Conservation (phyloP, 2,797 vertebrate genomes). For the Coilia nasus region DNA sequence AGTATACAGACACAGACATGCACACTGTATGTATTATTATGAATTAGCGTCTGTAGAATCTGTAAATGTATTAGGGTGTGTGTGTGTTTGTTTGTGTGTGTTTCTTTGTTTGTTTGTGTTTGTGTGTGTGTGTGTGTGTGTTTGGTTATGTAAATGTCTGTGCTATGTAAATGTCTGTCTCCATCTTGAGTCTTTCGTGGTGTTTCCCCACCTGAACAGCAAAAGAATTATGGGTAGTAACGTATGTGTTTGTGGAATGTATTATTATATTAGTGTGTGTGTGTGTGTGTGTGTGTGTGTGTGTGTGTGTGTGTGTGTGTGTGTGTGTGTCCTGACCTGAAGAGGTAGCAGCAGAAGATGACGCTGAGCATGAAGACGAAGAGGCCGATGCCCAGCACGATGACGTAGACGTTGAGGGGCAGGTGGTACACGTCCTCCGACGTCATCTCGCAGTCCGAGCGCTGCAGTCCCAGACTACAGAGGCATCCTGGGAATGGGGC, state of each 20-base stretch:
- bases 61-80: neutral
- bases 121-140: neutral
- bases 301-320: neutral
- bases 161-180: too few relatives aligned
- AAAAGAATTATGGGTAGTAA: too few relatives aligned
- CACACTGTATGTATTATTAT: too few relatives aligned
- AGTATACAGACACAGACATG: too few relatives aligned
- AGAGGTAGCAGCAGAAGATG: constrained; percentile 86
- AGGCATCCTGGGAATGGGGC: constrained; percentile 71
- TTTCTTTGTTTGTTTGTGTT: neutral
- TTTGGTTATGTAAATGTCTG: neutral
- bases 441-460: constrained; percentile 80
- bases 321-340: constrained; percentile 69
- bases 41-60: too few relatives aligned
- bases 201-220: too few relatives aligned
- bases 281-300: neutral
- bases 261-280: neutral
- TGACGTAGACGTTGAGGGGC: constrained; percentile 82
- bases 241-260: too few relatives aligned
- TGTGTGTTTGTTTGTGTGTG: neutral
- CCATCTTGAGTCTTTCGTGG: too few relatives aligned
- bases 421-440: constrained; percentile 77
- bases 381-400: constrained; percentile 82
- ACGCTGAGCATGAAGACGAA: constrained; percentile 86
- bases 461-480: constrained; percentile 77